A percentile compares a stretch with the other conserved stretches of the same genome.
Conservation (phyloP, 2,113 vertebrate genomes). For the Poecile atricapillus region DNA sequence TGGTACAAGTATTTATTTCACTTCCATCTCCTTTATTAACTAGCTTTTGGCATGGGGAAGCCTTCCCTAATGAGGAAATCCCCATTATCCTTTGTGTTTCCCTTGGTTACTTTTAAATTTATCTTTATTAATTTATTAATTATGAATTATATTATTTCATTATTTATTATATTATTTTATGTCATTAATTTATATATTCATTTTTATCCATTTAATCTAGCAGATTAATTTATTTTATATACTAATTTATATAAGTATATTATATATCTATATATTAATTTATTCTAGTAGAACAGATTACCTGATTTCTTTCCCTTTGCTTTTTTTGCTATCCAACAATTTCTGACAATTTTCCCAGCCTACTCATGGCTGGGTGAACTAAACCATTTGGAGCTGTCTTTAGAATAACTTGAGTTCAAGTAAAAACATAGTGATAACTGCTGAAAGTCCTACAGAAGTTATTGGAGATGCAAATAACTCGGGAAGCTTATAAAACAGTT, state of each 20-base stretch:
- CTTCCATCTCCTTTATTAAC: neutral
- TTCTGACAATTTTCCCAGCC: constrained; percentile 14
- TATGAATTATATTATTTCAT: no score
- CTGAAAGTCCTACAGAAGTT: neutral
- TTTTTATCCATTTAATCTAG: no score
- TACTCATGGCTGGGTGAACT: neutral
- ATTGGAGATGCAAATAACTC: neutral
- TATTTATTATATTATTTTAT: no score
- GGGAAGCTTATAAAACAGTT: neutral
- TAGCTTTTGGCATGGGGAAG: neutral
- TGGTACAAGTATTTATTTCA: neutral
- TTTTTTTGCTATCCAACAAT: neutral
- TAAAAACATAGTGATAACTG: neutral
- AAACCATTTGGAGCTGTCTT: constrained; percentile 8
- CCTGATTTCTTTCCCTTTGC: neutral
- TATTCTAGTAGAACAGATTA: neutral
- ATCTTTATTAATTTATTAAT: no score
- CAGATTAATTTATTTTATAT: no score
- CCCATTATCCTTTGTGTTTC: neutral
- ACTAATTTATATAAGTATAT: no score
- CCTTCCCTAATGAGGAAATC: neutral
- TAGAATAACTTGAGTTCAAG: neutral
- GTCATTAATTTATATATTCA: no score
- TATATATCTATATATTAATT: neutral
- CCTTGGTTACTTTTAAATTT: neutral